Evolutionary conservation across 2,888 invertebrate species (phyloP), one percentile per base, ranked within the genome.

Genomic region (Epinotia nisella): DNA sequence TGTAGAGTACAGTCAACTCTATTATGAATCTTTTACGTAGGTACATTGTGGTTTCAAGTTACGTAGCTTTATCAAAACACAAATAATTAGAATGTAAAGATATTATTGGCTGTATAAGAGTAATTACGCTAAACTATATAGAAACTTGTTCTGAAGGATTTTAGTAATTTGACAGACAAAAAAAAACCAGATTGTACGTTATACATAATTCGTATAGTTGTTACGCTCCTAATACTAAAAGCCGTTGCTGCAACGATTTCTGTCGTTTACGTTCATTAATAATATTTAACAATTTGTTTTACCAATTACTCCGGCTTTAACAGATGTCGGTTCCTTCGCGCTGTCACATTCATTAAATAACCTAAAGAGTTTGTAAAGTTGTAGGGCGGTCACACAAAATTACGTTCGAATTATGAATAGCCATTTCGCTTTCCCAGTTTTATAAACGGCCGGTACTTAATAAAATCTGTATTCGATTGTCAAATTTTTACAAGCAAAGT

Each of bases 1-100:
- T 81, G 81, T 83, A 82, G 81, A 80, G 24, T 64, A 51, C 11
- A 64, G 35, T 19, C 13, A 55, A 21, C 15, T 11, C 58, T 49
- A n/a, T n/a, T n/a, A 49, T 49, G n/a, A 49, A 1, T 49, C 49
- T n/a, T 49, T 49, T 49, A 7, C 15, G 13, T 45, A n/a, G n/a
- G n/a, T n/a, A n/a, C n/a, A 45, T 15, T 29, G 29, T 5, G 3
- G 45, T 3, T 15, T 45, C 4, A 1, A 15, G 15, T 4, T 15
- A 13, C n/a, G n/a, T n/a, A n/a, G n/a, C n/a, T n/a, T n/a, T n/a
- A n/a, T n/a, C n/a, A n/a, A n/a, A n/a, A n/a, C n/a, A 45, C 45
- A 15, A 45, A 1, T 45, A 45, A 45, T 45, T 15, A 45, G 4
- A 45, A 13, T 45, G 45, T 15, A 45, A 45, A 10, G 9, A 41